Evolutionary conservation across 2,888 invertebrate species (phyloP).

Genomic region (Thalpophila matura): DNA sequence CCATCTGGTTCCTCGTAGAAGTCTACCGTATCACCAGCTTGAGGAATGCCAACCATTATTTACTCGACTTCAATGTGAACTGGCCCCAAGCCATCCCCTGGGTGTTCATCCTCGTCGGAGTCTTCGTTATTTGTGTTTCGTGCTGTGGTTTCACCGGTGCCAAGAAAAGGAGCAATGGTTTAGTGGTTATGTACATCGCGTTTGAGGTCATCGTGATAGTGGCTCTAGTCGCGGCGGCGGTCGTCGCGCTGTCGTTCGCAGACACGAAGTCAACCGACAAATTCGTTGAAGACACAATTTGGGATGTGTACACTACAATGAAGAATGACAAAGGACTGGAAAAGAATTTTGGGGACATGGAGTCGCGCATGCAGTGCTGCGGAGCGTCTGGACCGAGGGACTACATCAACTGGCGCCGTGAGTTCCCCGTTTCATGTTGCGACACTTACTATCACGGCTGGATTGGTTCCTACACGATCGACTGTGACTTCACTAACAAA

Average conservation of each 20-base stretch:
- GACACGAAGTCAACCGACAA: slow-evolving; percentile 78
- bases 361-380: slow-evolving; percentile 84
- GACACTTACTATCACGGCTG: slow-evolving; percentile 83
- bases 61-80: slow-evolving; percentile 84
- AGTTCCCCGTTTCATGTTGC: slow-evolving; percentile 85
- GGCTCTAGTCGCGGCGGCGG: slow-evolving; percentile 71
- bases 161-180: slow-evolving; percentile 72
- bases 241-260: slow-evolving; percentile 80
- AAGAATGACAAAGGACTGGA: slow-evolving; percentile 74
- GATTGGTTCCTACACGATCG: slow-evolving; percentile 77
- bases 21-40: slow-evolving; percentile 76
- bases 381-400: slow-evolving; percentile 84
- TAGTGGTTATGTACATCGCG: slow-evolving; percentile 74
- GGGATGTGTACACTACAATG: slow-evolving; percentile 82
- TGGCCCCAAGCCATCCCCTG: slow-evolving; percentile 87
- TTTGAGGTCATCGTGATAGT: slow-evolving; percentile 74
- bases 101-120: slow-evolving; percentile 80
- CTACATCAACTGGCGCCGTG: slow-evolving; percentile 81
- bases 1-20: slow-evolving; percentile 83
- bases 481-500: slow-evolving; percentile 84
- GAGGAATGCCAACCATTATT: slow-evolving; percentile 82
- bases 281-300: slow-evolving; percentile 83
- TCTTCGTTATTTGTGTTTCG: slow-evolving; percentile 77
- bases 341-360: slow-evolving; percentile 75
- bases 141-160: slow-evolving; percentile 81